Evolutionary conservation across 2,113 vertebrate genomes (phyloP).

Genomic region (Marmota monax): DNA sequence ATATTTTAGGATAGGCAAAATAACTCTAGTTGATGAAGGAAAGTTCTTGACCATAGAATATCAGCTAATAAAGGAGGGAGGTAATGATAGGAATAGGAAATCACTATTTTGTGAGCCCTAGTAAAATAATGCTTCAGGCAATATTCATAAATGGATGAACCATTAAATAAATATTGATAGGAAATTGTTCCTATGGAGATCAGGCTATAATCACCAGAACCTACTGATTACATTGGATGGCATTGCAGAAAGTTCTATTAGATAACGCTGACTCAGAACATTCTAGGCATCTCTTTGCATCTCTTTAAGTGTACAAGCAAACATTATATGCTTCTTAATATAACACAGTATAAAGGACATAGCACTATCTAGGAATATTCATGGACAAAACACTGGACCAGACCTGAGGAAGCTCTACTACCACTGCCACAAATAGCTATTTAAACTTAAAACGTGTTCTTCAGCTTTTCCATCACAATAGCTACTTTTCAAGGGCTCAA

Average conservation of each 20-base stretch:
- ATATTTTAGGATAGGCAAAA: neutral
- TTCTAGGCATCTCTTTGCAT: neutral
- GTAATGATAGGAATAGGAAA: neutral
- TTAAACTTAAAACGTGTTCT: neutral
- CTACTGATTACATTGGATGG: neutral
- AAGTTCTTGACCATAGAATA: constrained; percentile 12
- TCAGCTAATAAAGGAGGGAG: neutral
- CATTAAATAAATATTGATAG: neutral
- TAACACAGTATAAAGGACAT: neutral
- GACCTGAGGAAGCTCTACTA: neutral
- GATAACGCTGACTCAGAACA: too few species aligned
- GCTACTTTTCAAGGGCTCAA: neutral
- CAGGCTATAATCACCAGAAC: neutral
- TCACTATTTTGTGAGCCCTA: neutral
- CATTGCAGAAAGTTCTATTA: too few species aligned
- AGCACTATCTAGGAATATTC: neutral
- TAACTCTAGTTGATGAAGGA: neutral
- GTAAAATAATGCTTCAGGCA: neutral
- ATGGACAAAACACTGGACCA: neutral
- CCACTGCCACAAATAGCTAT: neutral
- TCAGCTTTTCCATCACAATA: neutral
- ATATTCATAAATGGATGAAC: neutral
- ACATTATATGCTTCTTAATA: neutral
- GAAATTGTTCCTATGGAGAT: neutral
- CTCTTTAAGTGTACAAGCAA: neutral